These are phyloP conservation scores for Phaethornis superciliosus DNA, from an alignment of 2,113 vertebrate species.

Conservation along the genomic window DNA sequence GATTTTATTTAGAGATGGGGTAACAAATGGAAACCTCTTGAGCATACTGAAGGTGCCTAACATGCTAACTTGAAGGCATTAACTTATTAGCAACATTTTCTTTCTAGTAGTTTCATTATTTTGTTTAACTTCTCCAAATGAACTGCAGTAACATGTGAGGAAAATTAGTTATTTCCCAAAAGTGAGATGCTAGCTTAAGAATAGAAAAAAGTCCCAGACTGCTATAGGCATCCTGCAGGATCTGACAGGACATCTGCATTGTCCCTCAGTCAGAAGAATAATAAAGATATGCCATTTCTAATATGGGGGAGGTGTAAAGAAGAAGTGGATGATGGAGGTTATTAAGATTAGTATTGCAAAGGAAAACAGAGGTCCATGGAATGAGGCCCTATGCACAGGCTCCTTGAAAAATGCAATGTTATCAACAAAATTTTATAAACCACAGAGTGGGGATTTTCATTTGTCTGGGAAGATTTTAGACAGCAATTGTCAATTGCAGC, in stretches of 20 bases:
- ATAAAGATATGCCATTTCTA: neutral
- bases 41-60: neutral
- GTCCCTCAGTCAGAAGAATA: neutral
- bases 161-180: neutral
- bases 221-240: neutral
- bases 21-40: neutral
- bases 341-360: neutral
- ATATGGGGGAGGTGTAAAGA: neutral
- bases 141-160: neutral
- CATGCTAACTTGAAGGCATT: no score
- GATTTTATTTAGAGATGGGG: neutral
- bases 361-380: neutral
- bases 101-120: neutral
- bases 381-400: rapidly evolving
- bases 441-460: neutral
- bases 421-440: neutral
- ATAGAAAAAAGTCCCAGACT: neutral
- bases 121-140: neutral
- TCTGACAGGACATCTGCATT: neutral
- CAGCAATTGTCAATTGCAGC: rapidly evolving
- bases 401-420: neutral
- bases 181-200: neutral
- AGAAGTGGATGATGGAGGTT: neutral
- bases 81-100: neutral
- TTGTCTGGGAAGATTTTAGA: neutral